Base-by-base conservation (phyloP, 1,140 invertebrate genomes). In the Ceratoteleas bidentatus region DNA sequence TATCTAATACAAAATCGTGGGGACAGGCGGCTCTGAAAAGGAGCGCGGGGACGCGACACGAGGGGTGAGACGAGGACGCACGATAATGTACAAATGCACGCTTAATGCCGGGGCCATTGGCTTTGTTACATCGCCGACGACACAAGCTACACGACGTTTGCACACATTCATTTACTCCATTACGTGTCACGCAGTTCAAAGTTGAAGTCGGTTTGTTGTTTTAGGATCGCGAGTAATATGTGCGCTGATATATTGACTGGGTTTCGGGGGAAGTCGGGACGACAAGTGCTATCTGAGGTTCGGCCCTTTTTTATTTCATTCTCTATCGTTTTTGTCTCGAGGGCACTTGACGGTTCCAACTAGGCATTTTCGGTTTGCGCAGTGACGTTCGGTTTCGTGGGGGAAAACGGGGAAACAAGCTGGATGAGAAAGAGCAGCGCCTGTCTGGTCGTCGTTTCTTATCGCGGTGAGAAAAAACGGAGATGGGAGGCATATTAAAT, bases 1-100 rank as follows among this genome's bases (percentile, higher is more conserved):
- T 85, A 85, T 85, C 81, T 85, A 85, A 85, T 85, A 76, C 79
- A 79, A 76, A 85, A 79, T 79, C 58, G 68, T 79, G 57, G 83
- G 73, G 74, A 74, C 68, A 57, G 57, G 62, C 73, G 36, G 10
- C 47, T 75, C 56, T 70, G 65, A 83, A 79, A 74, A 79, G 70
- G 73, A 73, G 50, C 69, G 68, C 7, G 24, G 73, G 24, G 16
- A 57, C 65, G 15, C 40, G 47, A 64, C 13, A 68, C 56, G 54
- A 78, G 74, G 65, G 78, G 70, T 57, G 62, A 56, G 66, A 78
- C 64, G 38, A 66, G 70, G 79, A 80, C 32, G 9, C 43, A 74
- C 62, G 69, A 74, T 65, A n/a, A 50, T 73, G 60, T 81, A 80
- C 75, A 65, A 85, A 79, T 85, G 81, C 75, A 81, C 77, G 77